Evolutionary conservation across 1,140 invertebrate genomes (phyloP), one percentile per base, ranked within the genome.

Genomic region (Drosophila athabasca): DNA sequence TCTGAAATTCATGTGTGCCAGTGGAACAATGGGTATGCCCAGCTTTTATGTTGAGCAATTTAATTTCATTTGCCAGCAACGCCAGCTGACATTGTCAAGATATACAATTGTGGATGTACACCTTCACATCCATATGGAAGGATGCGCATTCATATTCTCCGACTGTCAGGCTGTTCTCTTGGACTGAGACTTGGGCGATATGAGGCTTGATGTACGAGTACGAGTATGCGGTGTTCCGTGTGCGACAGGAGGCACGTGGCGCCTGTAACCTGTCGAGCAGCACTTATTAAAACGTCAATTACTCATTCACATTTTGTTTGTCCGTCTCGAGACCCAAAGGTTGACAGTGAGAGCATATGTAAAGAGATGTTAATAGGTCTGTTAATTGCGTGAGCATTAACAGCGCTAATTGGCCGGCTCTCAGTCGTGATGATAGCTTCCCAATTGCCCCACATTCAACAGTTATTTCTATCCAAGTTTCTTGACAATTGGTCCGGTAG

Each of bases 281-380:
- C 61, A 71, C 80, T 83, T 84, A 83, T 83, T 84, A 83, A 83
- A 83, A 79, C 77, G 80, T 84, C 70, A 83, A 70, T 67, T 79
- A 79, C 70, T 75, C 79, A 84, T 64, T 74, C 70, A 51, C 61
- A 74, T 74, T 73, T 75, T 75, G 80, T 75, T 62, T 71, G 49
- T 41, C 44, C 31, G 53, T 46, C 70, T 79, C 57, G 43, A 74
- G 62, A 35, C 52, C 54, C 70, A 61, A 59, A 64, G 77, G 59
- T 55, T 61, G 70, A 68, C 76, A 62, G 49, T 44, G 52, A 31
- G n/a, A 15, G 35, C 11, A 35, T 41, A n/a, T 51, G 52, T 74
- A 66, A 65, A 59, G 61, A 66, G 29, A 66, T 53, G 71, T 75
- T 74, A 74, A 75, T 70, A 74, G 71, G 61, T 22, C 53, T 53